Base-by-base conservation (phyloP, 2,888 invertebrate genomes). In the Nowickia ferox region DNA sequence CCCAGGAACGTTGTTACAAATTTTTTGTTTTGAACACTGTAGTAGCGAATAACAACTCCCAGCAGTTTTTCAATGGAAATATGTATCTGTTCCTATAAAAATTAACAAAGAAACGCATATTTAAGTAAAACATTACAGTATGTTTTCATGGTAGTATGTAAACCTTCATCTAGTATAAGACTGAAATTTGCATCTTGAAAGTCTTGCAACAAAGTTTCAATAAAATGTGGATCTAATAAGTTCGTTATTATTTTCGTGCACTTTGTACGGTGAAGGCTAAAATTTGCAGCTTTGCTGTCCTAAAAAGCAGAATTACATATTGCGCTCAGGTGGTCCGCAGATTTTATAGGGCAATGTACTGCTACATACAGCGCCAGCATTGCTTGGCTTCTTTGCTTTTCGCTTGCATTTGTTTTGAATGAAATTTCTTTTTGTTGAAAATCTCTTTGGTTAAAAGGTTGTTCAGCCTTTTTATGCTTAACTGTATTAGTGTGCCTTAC, bases 301-400 rank as follows among this genome's bases (percentile, higher is more conserved):
- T 30, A 11, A 74, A 78, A 78, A 38, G 68, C 19, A 9, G 51
- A 48, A 55, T 78, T 78, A 51, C 68, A 84, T 40, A 84, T 74
- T 11, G n/a, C 68, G 59, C 72, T 48, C 30, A 72, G 72, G 59
- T 84, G 72, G 38, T 78, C 59, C 51, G 44, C 53, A 53, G 53
- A 53, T 2, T 2, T n/a, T 68, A 78, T 74, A 9, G 72, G 17
- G 13, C 55, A 59, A 65, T 83, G 57, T 48, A n/a, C 19, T 57
- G 83, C 83, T 65, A 65, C 69, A 19, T 55, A 76, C 40, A 84
- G 74, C 30, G 69, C 69, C 30, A 78, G 42, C 74, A 59, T 66
- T 42, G 68, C 78, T 53, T 84, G 78, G 9, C 66, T 57, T 59
- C 66, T 83, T 48, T 84, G 77, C 40, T 78, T 84, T 63, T 44